phyloP scores from a whole-genome alignment of 2,113 vertebrate species.

The Physeter macrocephalus region DNA sequence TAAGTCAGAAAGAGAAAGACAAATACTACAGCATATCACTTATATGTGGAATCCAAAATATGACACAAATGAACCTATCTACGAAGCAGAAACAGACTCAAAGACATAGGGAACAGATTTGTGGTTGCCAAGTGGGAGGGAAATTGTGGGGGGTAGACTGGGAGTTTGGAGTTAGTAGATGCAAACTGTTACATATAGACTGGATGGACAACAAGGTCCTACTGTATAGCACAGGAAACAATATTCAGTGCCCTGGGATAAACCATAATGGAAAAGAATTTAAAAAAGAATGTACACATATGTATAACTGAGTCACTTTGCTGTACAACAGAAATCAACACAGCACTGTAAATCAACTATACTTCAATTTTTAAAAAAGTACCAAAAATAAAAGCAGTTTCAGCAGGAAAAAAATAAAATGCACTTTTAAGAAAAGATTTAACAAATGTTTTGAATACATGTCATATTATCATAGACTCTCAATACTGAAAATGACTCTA shows the following conservation, averaged over 20 bases:
- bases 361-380: background rate
- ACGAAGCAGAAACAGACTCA: background rate
- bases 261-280: background rate
- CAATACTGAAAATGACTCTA: background rate
- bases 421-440: background rate
- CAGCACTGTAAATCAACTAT: background rate
- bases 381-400: background rate
- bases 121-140: background rate
- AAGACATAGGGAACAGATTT: background rate
- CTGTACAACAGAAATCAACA: background rate
- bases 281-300: background rate
- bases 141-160: background rate
- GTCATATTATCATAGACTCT: background rate
- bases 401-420: background rate
- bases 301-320: background rate
- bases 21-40: background rate
- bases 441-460: background rate
- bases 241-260: background rate
- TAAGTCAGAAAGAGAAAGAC: background rate
- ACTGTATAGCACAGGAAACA: background rate
- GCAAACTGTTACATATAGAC: background rate
- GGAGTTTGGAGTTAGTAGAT: background rate
- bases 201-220: background rate
- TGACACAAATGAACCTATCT: background rate
- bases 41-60: background rate